Conservation (phyloP, 1,140 invertebrate species). For the Nephila pilipes region DNA sequence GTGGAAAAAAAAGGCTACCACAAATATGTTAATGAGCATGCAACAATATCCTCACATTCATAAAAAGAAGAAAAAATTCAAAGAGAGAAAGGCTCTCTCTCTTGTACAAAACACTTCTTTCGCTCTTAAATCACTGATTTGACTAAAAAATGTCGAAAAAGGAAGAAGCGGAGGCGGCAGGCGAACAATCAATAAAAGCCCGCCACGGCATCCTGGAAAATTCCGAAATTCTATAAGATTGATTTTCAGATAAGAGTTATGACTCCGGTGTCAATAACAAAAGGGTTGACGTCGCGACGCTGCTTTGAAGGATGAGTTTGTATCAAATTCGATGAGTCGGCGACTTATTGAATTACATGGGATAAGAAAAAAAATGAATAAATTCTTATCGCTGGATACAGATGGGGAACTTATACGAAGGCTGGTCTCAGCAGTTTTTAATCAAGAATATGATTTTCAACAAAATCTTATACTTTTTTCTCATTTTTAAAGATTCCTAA, state of each 20-base stretch:
- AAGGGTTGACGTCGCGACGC: background rate
- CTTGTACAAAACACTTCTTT: background rate
- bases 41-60: too few species aligned
- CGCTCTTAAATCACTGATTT: background rate
- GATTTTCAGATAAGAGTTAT: slow-evolving; percentile 30
- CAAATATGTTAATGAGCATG: too few species aligned
- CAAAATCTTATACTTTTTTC: too few species aligned
- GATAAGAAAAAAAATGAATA: background rate
- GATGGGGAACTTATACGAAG: background rate
- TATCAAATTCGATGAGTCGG: slow-evolving; percentile 39
- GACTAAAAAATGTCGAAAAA: background rate
- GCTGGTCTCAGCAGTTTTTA: too few species aligned
- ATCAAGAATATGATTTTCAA: too few species aligned
- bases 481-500: too few species aligned
- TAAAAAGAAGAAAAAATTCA: too few species aligned
- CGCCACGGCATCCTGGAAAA: background rate
- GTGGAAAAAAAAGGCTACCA: too few species aligned
- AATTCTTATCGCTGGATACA: background rate
- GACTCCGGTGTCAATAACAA: slow-evolving; percentile 36
- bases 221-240: slow-evolving; percentile 7
- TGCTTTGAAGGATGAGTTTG: background rate
- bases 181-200: background rate
- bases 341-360: background rate
- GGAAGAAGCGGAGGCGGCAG: background rate
- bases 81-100: too few species aligned